Evolutionary conservation across 2,113 vertebrate genomes (phyloP).

Genomic region (Aegotheles bennettii): DNA sequence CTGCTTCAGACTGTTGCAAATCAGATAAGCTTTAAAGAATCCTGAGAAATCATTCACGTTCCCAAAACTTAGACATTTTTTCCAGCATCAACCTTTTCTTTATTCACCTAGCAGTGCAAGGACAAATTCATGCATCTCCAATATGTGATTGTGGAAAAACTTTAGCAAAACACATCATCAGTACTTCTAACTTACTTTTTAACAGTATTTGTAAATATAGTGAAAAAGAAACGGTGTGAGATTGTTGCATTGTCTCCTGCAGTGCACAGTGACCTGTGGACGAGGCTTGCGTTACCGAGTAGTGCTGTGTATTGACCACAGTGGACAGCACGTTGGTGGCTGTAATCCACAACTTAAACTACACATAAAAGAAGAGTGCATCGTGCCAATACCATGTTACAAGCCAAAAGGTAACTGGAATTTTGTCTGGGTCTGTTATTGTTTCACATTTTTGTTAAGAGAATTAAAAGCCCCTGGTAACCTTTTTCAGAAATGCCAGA

Average conservation of each 20-base stretch:
- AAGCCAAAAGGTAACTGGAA: conserved; percentile 83
- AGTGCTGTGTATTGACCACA: conserved; percentile 89
- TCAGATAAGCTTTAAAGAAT: neutral
- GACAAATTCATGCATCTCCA: accelerated
- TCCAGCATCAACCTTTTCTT: neutral
- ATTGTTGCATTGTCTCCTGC: neutral
- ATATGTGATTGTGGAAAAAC: neutral
- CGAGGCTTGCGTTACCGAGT: conserved; percentile 88
- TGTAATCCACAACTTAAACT: conserved; percentile 84
- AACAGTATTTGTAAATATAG: neutral
- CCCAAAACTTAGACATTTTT: neutral
- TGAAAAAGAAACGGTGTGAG: neutral
- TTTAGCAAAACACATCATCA: accelerated
- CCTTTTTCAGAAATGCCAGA: conserved; percentile 39
- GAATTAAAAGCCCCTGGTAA: conserved; percentile 51
- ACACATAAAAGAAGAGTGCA: conserved; percentile 92
- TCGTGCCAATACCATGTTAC: conserved; percentile 85
- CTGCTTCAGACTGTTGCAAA: neutral
- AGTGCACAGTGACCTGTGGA: conserved; percentile 94
- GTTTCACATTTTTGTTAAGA: neutral
- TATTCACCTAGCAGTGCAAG: neutral
- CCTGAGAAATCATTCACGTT: neutral
- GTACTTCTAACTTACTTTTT: neutral
- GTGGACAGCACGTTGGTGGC: conserved; percentile 87
- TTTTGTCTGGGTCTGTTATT: neutral